These are phyloP conservation scores for Thalassaphorura encarpata DNA, from an alignment of 1,140 invertebrate genomes.

Conservation along the genomic window DNA sequence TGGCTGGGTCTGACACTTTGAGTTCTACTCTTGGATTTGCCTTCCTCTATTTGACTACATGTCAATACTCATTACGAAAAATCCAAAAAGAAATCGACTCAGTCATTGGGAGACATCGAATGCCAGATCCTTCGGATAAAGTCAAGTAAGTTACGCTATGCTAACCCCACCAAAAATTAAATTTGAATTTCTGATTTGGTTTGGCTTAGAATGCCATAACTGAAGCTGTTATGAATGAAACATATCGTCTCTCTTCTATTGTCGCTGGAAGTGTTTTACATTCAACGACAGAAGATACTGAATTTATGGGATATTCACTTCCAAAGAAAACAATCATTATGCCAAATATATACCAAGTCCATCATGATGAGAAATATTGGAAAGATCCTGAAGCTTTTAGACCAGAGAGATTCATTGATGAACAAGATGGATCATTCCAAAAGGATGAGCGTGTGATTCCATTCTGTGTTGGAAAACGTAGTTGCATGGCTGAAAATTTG, in stretches of 20 bases:
- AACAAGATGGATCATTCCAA: slow-evolving; percentile 38
- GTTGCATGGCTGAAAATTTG: slow-evolving; percentile 13
- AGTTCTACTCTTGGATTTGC: slow-evolving; percentile 64
- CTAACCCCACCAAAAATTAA: too few species aligned
- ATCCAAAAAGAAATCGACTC: slow-evolving; percentile 68
- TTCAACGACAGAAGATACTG: slow-evolving; percentile 27
- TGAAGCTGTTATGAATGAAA: slow-evolving; percentile 30
- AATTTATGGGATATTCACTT: slow-evolving; percentile 33
- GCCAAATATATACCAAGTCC: slow-evolving; percentile 34
- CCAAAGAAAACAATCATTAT: slow-evolving; percentile 32
- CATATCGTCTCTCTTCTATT: slow-evolving; percentile 25
- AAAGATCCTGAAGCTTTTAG: slow-evolving; percentile 40
- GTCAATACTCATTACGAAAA: slow-evolving; percentile 65
- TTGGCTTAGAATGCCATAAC: slow-evolving; percentile 34
- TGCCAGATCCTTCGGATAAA: too few species aligned
- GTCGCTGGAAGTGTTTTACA: slow-evolving; percentile 30
- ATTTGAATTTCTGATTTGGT: too few species aligned
- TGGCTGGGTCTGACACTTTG: slow-evolving; percentile 72
- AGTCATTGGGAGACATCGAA: slow-evolving; percentile 48
- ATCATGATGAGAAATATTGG: slow-evolving; percentile 36
- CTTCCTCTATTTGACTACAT: slow-evolving; percentile 61
- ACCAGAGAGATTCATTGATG: slow-evolving; percentile 39
- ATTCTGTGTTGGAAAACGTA: slow-evolving; percentile 41
- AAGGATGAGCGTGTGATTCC: slow-evolving; percentile 59
- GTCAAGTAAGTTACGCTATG: not conserved